These are phyloP conservation scores for Crenuchus spilurus DNA, from an alignment of 2,797 vertebrate species.

Conservation along the genomic window DNA sequence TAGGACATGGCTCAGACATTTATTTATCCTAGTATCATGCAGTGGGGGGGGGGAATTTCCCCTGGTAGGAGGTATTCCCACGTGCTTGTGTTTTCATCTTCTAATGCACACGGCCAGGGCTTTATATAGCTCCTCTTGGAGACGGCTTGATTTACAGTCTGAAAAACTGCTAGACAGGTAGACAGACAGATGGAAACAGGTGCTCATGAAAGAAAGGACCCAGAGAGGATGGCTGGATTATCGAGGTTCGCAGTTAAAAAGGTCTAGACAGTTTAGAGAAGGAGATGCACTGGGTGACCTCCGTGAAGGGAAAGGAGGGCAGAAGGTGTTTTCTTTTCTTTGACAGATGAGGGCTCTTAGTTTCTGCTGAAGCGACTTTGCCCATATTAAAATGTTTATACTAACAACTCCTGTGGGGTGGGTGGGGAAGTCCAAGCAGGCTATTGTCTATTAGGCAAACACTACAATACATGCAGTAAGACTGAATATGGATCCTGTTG, in stretches of 20 bases:
- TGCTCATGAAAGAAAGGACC: slow-evolving; percentile 46
- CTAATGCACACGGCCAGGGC: slow-evolving; percentile 37
- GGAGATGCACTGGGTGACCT: slow-evolving; percentile 20
- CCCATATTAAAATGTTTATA: background rate
- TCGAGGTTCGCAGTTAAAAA: background rate
- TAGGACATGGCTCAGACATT: slow-evolving; percentile 17
- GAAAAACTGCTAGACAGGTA: slow-evolving; percentile 60
- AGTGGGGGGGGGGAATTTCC: slow-evolving; percentile 33
- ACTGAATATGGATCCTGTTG: background rate
- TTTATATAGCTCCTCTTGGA: slow-evolving; percentile 66
- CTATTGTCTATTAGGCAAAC: background rate
- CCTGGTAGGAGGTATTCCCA: slow-evolving; percentile 35
- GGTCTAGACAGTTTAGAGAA: background rate
- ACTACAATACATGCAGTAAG: background rate
- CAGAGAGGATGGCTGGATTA: background rate
- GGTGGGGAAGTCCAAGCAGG: background rate
- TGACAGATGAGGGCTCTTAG: slow-evolving; percentile 5
- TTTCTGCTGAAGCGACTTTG: background rate
- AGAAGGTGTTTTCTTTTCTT: slow-evolving; percentile 26
- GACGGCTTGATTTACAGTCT: slow-evolving; percentile 63
- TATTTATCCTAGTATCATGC: slow-evolving; percentile 15
- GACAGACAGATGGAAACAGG: slow-evolving; percentile 63
- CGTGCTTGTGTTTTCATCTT: slow-evolving; percentile 52
- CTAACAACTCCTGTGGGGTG: background rate
- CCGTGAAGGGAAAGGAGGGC: slow-evolving; percentile 11